phyloP scores from a whole-genome alignment of 2,888 invertebrate species.

The Loripinus fragilis region DNA sequence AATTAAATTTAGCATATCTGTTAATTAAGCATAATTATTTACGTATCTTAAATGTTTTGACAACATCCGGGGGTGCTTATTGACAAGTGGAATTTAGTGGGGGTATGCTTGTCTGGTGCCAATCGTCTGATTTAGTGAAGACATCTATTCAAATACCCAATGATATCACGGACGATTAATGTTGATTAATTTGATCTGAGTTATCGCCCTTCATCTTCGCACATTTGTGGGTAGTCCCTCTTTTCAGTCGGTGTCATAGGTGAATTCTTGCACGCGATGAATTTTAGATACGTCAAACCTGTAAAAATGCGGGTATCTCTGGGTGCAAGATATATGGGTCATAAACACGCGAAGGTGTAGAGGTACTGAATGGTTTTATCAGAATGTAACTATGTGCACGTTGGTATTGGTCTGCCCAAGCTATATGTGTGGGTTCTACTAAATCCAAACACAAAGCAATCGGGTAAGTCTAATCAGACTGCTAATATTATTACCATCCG shows the following conservation, averaged over 20 bases:
- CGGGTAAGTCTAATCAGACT: no score
- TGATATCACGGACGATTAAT: background rate
- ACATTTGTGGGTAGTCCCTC: conserved; percentile 1
- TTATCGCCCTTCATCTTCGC: background rate
- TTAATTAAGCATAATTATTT: background rate
- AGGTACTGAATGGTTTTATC: no score
- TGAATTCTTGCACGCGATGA: background rate
- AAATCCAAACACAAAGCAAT: no score
- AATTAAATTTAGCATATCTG: no score
- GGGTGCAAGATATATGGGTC: no score
- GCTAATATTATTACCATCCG: no score
- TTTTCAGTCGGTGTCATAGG: background rate
- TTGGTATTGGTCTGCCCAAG: no score
- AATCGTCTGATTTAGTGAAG: background rate
- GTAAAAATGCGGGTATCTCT: no score
- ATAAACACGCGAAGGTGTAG: no score
- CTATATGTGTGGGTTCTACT: no score
- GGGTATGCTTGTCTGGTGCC: background rate
- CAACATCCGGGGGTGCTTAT: conserved; percentile 4
- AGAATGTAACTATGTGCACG: no score
- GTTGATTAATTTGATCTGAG: background rate
- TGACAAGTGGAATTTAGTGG: background rate
- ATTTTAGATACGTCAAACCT: background rate
- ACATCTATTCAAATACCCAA: background rate
- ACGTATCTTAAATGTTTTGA: background rate